phyloP scores from a whole-genome alignment of 1,140 invertebrate species.

The Heliothis virescens region DNA sequence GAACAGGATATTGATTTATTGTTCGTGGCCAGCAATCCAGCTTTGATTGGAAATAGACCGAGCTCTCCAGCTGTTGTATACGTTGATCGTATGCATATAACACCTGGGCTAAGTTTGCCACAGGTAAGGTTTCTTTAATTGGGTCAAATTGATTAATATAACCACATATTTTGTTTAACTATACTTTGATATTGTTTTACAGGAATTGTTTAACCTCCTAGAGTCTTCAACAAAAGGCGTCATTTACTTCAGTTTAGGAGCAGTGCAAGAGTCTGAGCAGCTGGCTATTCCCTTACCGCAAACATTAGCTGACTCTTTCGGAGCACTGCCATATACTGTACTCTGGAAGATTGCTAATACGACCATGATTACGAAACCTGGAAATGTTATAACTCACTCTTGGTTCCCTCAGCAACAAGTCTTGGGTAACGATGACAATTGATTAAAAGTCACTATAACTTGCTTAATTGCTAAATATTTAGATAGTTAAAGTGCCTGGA shows the following conservation, averaged over 20 bases:
- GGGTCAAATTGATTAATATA: too few species aligned
- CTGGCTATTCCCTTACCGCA: constrained; percentile 74
- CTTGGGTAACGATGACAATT: constrained; percentile 77
- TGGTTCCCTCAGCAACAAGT: constrained; percentile 89
- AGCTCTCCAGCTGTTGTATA: constrained; percentile 83
- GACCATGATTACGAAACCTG: constrained; percentile 77
- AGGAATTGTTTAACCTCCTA: constrained; percentile 83
- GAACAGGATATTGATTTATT: constrained; percentile 80
- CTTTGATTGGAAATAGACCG: constrained; percentile 75
- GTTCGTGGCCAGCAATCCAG: constrained; percentile 71
- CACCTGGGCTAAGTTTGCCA: constrained; percentile 75
- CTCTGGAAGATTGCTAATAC: constrained; percentile 88
- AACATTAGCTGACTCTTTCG: constrained; percentile 81
- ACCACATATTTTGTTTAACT: background rate
- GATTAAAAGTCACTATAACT: too few species aligned
- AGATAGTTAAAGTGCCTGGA: background rate
- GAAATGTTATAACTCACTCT: constrained; percentile 82
- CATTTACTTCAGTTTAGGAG: constrained; percentile 86
- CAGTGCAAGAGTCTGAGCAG: constrained; percentile 79
- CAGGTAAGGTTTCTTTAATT: constrained; percentile 66
- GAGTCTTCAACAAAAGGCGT: constrained; percentile 83
- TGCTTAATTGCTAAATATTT: background rate
- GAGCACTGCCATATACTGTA: constrained; percentile 85
- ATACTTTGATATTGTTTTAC: constrained; percentile 52
- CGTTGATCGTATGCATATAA: constrained; percentile 86